phyloP scores from a whole-genome alignment of 2,888 invertebrate species.

The Acholoe squamosa region DNA sequence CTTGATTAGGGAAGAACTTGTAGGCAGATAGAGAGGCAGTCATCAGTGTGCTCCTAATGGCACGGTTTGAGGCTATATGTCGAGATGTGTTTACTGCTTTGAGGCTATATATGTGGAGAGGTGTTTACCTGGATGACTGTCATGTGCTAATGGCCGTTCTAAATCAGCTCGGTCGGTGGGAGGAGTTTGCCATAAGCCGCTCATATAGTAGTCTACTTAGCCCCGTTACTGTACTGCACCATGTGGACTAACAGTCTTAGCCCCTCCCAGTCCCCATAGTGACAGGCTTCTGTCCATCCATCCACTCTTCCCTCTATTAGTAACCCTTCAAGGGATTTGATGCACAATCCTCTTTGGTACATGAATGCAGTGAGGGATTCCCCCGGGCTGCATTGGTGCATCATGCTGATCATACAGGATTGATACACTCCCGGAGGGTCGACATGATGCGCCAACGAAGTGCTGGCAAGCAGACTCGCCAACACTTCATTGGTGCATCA shows the following conservation, averaged over 20 bases:
- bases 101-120: constrained; percentile 55
- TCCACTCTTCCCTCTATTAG: neutral
- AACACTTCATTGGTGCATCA: no score
- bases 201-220: neutral
- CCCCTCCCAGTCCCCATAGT: no score
- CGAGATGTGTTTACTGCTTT: constrained; percentile 47
- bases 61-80: constrained; percentile 41
- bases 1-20: no score
- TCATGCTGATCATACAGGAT: no score
- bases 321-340: no score
- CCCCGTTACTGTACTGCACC: neutral
- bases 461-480: no score
- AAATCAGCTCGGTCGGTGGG: constrained; percentile 11
- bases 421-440: no score
- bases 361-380: no score
- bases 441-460: no score
- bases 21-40: neutral
- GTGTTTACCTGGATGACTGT: constrained; percentile 11
- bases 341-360: no score
- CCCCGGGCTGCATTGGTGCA: no score
- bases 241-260: constrained; percentile 39
- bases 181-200: neutral
- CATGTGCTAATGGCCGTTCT: constrained; percentile 3
- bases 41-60: neutral
- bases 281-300: neutral